Evolutionary conservation across 2,113 vertebrate species (phyloP).

Genomic region (Progne subis): DNA sequence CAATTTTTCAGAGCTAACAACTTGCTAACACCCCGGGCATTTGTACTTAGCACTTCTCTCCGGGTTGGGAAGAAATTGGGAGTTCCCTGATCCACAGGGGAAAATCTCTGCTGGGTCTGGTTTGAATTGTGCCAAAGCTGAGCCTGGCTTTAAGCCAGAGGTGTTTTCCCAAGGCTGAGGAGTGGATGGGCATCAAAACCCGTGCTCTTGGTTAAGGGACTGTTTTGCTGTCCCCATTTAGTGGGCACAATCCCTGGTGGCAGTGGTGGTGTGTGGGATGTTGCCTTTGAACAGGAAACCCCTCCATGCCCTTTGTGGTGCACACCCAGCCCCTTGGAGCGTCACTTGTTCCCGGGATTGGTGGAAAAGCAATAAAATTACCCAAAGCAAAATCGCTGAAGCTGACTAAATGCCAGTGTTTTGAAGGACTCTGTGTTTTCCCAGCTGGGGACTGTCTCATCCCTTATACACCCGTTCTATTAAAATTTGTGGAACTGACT

Average conservation of each 20-base stretch:
- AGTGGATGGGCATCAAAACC: not conserved
- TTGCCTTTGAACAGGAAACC: not conserved
- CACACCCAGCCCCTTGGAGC: not conserved
- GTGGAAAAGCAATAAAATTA: not conserved
- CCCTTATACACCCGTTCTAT: not conserved
- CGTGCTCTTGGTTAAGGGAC: not conserved
- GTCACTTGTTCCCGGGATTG: accelerated
- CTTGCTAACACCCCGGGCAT: accelerated
- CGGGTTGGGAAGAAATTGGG: accelerated
- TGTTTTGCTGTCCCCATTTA: not conserved
- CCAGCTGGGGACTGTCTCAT: not conserved
- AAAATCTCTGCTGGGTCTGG: not conserved
- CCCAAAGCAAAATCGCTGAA: not conserved
- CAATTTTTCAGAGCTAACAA: not conserved
- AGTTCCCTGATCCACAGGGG: not conserved
- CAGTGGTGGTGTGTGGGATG: accelerated
- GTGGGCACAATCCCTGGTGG: not conserved
- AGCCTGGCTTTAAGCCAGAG: not conserved
- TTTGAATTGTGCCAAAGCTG: not conserved
- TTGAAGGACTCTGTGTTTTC: not conserved
- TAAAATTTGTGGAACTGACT: not conserved
- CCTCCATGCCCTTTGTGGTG: not conserved
- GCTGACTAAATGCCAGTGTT: not conserved
- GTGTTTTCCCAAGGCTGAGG: not conserved
- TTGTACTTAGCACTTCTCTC: not conserved